A percentile compares a stretch with the other conserved stretches of the same genome.
These are phyloP conservation scores for Dynastes tityus DNA, from an alignment of 2,888 invertebrate genomes.

Conservation along the genomic window DNA sequence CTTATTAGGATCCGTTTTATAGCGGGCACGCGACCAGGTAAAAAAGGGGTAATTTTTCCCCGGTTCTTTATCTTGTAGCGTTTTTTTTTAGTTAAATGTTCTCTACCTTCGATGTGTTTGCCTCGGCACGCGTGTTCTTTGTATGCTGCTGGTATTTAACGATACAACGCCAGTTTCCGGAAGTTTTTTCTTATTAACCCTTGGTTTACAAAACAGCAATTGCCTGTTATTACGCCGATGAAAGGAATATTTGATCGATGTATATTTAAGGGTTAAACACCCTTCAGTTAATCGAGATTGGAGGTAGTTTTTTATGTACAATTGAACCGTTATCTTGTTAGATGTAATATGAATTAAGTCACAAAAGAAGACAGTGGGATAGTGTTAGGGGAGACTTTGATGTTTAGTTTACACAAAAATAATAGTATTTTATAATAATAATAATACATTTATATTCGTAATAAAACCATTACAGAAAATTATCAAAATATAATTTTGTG, in stretches of 20 bases:
- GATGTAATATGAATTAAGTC: neutral
- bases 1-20: slow-evolving; percentile 67
- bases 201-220: neutral
- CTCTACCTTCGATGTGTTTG: slow-evolving; percentile 1
- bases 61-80: slow-evolving; percentile 27
- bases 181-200: slow-evolving; percentile 47
- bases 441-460: too few relatives aligned
- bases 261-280: slow-evolving; percentile 26
- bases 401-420: too few relatives aligned
- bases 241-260: slow-evolving; percentile 31
- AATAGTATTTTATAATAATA: too few relatives aligned
- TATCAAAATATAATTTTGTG: too few relatives aligned
- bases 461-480: too few relatives aligned
- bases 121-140: neutral
- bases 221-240: neutral
- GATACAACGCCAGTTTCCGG: slow-evolving; percentile 30
- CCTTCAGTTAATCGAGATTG: neutral
- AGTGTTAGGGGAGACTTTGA: too few relatives aligned
- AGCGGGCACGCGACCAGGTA: slow-evolving; percentile 70
- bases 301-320: neutral
- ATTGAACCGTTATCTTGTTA: neutral
- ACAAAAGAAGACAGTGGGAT: too few relatives aligned
- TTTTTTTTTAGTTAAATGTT: neutral
- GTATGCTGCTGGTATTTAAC: neutral
- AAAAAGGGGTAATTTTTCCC: slow-evolving; percentile 60